Conservation (phyloP, 2,113 vertebrate species). For the Rhea pennata region DNA sequence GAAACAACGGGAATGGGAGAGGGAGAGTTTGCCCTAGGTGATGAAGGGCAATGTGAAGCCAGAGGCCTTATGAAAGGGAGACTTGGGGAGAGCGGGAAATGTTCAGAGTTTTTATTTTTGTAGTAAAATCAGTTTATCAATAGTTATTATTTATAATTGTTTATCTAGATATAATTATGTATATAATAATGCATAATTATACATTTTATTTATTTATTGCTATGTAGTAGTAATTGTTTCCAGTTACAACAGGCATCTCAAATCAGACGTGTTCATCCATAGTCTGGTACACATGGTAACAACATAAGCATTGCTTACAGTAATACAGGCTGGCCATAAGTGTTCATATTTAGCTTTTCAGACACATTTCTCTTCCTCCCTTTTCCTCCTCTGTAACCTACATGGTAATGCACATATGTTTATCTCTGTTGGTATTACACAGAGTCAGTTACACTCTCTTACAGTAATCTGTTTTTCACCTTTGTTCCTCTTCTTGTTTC, state of each 20-base stretch:
- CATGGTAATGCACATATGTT: accelerated
- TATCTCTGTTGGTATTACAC: background rate
- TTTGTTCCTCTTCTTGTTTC: background rate
- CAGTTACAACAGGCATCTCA: background rate
- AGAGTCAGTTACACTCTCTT: background rate
- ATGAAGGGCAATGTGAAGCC: conserved; percentile 70
- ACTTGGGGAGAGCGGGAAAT: background rate
- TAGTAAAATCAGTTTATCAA: background rate
- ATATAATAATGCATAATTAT: background rate
- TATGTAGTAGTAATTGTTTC: background rate
- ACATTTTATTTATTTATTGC: background rate
- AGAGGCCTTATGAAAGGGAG: background rate
- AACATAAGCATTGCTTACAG: accelerated
- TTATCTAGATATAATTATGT: background rate
- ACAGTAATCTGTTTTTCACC: background rate
- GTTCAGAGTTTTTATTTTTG: background rate
- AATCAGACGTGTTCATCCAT: accelerated
- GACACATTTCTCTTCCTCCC: background rate
- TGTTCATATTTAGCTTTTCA: background rate
- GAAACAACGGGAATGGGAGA: conserved; percentile 52
- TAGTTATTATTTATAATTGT: background rate
- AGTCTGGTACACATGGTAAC: no score
- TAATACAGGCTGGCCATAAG: accelerated
- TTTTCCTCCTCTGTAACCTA: accelerated
- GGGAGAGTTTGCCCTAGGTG: conserved; percentile 70